Evolutionary conservation across 1,140 invertebrate genomes (phyloP), one percentile per base, ranked within the genome.

Genomic region (Lerema accius): DNA sequence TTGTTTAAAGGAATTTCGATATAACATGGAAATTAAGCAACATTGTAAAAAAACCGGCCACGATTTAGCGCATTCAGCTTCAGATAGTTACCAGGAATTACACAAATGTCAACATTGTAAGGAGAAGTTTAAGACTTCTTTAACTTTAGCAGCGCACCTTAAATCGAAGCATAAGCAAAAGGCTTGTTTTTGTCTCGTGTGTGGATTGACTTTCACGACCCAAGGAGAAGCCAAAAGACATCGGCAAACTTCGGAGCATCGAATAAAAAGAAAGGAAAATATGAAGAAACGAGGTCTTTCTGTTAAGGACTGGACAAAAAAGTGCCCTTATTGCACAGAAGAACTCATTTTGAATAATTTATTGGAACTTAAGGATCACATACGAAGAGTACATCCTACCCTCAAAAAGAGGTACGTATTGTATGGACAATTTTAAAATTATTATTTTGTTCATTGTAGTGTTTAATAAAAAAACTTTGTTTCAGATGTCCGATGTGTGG

Each of bases 401-500:
- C 86, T 82, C 4, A 84, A 78, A 55, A 88, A 84, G 45, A 89
- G 80, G 88, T 89, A 69, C 69, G 79, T 80, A 50, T n/a, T 6
- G 19, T n/a, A n/a, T n/a, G n/a, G n/a, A 23, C 19, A 23, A 23
- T 23, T 23, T 23, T 23, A 23, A 23, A n/a, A n/a, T n/a, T n/a
- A n/a, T n/a, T n/a, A n/a, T n/a, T n/a, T n/a, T n/a, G n/a, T n/a
- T n/a, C n/a, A n/a, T n/a, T n/a, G n/a, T n/a, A n/a, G 19, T 69
- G 49, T 53, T 63, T 66, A 23, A 19, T 39, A 42, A 17, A 19
- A 19, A n/a, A 26, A 59, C 5, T 46, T 45, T 58, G 74, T 79
- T 92, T 67, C 77, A 94, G 94, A 19, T 96, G 95, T 73, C 89
- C 93, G 0, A 92, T 91, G 55, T 97, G 96, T 69, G 95, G 94